phyloP scores from a whole-genome alignment of 1,140 invertebrate species.

The Venustaconcha ellipsiformis region DNA sequence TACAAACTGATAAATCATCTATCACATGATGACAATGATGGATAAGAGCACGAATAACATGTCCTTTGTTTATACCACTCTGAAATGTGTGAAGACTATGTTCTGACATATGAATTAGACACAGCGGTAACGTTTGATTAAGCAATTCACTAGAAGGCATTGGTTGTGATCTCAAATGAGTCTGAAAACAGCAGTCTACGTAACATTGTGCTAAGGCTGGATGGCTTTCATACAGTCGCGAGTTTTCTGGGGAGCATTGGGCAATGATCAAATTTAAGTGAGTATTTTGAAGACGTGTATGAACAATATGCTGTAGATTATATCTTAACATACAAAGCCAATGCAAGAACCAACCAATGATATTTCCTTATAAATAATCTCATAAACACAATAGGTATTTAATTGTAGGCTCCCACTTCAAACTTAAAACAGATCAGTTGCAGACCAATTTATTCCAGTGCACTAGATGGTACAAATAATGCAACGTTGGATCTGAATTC shows the following conservation, averaged over 20 bases:
- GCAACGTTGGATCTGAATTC: background rate
- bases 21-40: conserved; percentile 37
- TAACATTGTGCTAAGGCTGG: conserved; percentile 32
- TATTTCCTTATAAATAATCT: conserved; percentile 48
- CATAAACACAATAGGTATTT: background rate
- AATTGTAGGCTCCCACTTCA: background rate
- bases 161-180: too few relatives aligned
- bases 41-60: conserved; percentile 45
- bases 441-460: conserved; percentile 43
- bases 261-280: conserved; percentile 24
- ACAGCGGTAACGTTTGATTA: too few relatives aligned
- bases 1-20: too few relatives aligned
- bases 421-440: background rate
- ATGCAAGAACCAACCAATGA: conserved; percentile 59
- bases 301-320: conserved; percentile 50
- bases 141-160: too few relatives aligned
- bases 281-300: conserved; percentile 40
- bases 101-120: too few relatives aligned
- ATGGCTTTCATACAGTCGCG: conserved; percentile 45
- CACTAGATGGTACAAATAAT: background rate
- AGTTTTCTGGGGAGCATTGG: conserved; percentile 19
- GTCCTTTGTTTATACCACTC: conserved; percentile 45
- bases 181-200: background rate
- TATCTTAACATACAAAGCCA: conserved; percentile 64
- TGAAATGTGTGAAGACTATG: conserved; percentile 10